These are phyloP conservation scores for Cyphomyrus plagiostoma DNA, from an alignment of 2,113 vertebrate species.

Conservation along the genomic window DNA sequence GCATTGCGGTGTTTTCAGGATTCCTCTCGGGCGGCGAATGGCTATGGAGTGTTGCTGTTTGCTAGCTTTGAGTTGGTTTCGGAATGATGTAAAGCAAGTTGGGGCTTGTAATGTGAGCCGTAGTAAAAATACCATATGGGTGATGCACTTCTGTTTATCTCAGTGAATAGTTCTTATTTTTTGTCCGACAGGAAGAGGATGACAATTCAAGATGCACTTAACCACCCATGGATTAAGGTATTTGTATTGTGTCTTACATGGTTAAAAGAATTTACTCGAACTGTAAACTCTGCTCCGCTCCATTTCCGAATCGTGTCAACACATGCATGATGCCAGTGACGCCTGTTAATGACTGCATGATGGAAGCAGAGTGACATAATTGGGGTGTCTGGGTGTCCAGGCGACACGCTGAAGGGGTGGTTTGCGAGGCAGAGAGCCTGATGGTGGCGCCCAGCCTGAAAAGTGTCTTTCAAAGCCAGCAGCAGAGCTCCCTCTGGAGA, in stretches of 20 bases:
- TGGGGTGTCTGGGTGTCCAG: neutral
- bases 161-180: slow-evolving; percentile 14
- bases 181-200: slow-evolving; percentile 77
- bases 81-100: neutral
- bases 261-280: neutral
- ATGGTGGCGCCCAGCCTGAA: too few species aligned
- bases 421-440: neutral
- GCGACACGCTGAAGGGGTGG: neutral
- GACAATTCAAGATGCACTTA: slow-evolving; percentile 80
- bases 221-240: slow-evolving; percentile 94
- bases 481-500: neutral
- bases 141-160: neutral
- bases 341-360: neutral
- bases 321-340: neutral
- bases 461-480: neutral
- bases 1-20: neutral
- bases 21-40: neutral
- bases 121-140: neutral
- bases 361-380: neutral
- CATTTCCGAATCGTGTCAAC: neutral
- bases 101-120: neutral
- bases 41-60: neutral
- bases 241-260: slow-evolving; percentile 40
- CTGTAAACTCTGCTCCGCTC: neutral
- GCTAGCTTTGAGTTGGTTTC: neutral